A percentile compares a stretch with the other conserved stretches of the same genome.
These are phyloP conservation scores for Turdus rufiventris DNA, from an alignment of 2,113 vertebrate species.

Conservation along the genomic window DNA sequence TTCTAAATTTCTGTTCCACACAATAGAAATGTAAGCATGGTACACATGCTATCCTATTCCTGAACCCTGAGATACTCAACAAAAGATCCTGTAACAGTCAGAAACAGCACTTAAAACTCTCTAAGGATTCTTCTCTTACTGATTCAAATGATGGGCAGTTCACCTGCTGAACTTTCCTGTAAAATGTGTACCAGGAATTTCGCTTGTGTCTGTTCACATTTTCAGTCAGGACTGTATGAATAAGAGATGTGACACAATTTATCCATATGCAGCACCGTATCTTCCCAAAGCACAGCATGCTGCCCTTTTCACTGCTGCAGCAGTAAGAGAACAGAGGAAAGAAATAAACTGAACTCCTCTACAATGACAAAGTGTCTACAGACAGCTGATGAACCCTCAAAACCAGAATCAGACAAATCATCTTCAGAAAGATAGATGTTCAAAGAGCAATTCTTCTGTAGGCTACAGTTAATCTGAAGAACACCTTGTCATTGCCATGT, in stretches of 20 bases:
- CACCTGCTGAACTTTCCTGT: slow-evolving; percentile 13
- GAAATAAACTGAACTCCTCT: background rate
- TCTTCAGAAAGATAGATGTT: background rate
- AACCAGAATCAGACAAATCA: background rate
- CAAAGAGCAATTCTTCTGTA: background rate
- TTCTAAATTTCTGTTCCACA: slow-evolving; percentile 9
- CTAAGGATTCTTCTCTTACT: background rate
- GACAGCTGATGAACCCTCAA: background rate
- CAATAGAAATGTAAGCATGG: background rate
- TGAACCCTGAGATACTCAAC: background rate
- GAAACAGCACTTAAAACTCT: background rate
- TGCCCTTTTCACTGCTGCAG: background rate
- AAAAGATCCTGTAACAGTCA: background rate
- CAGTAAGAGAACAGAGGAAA: background rate
- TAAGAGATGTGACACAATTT: slow-evolving; percentile 28
- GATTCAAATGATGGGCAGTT: slow-evolving; percentile 25
- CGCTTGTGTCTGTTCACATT: background rate
- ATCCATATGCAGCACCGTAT: background rate
- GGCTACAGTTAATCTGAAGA: background rate
- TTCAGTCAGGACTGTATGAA: background rate
- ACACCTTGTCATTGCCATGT: background rate
- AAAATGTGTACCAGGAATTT: background rate
- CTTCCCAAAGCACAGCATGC: background rate
- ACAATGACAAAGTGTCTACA: background rate
- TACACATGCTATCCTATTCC: background rate